phyloP scores from a whole-genome alignment of 2,888 invertebrate species.

The Taphrorychus bicolor region DNA sequence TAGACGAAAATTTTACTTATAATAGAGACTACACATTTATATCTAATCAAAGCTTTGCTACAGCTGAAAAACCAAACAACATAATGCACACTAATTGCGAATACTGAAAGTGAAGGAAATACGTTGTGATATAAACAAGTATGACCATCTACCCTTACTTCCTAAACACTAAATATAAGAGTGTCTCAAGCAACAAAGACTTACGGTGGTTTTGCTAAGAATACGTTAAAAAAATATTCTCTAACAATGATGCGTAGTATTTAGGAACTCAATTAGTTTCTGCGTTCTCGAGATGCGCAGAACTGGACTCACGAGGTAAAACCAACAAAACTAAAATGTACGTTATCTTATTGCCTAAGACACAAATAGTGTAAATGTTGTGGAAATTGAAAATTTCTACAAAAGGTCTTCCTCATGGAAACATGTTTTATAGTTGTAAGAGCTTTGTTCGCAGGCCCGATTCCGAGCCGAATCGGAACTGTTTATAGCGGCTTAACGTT shows the following conservation, averaged over 20 bases:
- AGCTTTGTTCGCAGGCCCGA: no score
- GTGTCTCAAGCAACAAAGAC: neutral
- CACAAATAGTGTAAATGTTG: no score
- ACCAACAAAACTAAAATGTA: no score
- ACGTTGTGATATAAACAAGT: conserved; percentile 43
- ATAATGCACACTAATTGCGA: conserved; percentile 57
- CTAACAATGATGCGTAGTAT: neutral
- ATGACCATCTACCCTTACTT: neutral
- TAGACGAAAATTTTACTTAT: conserved; percentile 52
- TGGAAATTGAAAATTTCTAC: no score
- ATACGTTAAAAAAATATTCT: conserved; percentile 3
- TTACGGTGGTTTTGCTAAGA: neutral
- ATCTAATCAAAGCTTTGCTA: conserved; percentile 22
- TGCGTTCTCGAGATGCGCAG: neutral
- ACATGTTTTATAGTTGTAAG: no score
- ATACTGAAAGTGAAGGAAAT: conserved; percentile 58
- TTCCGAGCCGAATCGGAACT: no score
- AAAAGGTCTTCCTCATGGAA: no score
- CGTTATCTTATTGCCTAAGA: neutral
- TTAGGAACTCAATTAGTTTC: conserved; percentile 1
- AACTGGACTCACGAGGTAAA: neutral
- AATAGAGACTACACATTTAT: conserved; percentile 38
- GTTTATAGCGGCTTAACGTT: no score
- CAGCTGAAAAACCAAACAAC: conserved; percentile 42
- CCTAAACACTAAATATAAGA: neutral